A percentile compares a stretch with the other conserved stretches of the same genome.
Evolutionary conservation across 2,797 vertebrate species (phyloP).

Genomic region (Scarus forsteni): DNA sequence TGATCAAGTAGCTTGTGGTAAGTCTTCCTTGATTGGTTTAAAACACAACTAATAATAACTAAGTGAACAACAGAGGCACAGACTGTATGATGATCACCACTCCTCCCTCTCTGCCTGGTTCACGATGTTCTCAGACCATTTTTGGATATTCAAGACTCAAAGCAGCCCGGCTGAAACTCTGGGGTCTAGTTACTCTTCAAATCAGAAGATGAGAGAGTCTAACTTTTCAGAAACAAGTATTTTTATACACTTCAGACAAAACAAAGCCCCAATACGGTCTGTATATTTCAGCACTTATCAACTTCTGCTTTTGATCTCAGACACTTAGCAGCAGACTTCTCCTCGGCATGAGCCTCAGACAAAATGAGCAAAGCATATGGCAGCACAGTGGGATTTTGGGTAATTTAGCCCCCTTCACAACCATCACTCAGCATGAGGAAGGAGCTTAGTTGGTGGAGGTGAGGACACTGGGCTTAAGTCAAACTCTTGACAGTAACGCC

Average conservation of each 20-base stretch:
- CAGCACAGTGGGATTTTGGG: constrained; percentile 65
- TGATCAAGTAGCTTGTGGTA: too few relatives aligned
- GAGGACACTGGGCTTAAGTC: constrained; percentile 20
- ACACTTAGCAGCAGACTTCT: constrained; percentile 59
- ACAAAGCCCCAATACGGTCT: constrained; percentile 17
- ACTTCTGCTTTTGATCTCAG: constrained; percentile 65
- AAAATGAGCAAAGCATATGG: constrained; percentile 64
- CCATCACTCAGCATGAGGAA: constrained; percentile 31
- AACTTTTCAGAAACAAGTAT: constrained; percentile 16
- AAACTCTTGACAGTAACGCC: constrained; percentile 2
- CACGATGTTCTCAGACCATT: too few relatives aligned
- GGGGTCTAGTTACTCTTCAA: background rate
- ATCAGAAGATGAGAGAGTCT: constrained; percentile 2
- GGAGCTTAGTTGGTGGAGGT: constrained; percentile 43
- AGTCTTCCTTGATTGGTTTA: too few relatives aligned
- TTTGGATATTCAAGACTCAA: too few relatives aligned
- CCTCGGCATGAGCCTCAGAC: constrained; percentile 50
- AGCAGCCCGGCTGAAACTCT: too few relatives aligned
- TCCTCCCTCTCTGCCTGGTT: too few relatives aligned
- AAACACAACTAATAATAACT: too few relatives aligned
- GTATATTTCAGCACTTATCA: constrained; percentile 32
- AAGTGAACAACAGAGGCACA: too few relatives aligned
- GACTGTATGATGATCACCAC: too few relatives aligned
- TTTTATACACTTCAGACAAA: constrained; percentile 28
- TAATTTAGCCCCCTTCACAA: constrained; percentile 51